These are phyloP conservation scores for Sebastes alutus DNA, from an alignment of 2,797 vertebrate genomes.

Conservation along the genomic window DNA sequence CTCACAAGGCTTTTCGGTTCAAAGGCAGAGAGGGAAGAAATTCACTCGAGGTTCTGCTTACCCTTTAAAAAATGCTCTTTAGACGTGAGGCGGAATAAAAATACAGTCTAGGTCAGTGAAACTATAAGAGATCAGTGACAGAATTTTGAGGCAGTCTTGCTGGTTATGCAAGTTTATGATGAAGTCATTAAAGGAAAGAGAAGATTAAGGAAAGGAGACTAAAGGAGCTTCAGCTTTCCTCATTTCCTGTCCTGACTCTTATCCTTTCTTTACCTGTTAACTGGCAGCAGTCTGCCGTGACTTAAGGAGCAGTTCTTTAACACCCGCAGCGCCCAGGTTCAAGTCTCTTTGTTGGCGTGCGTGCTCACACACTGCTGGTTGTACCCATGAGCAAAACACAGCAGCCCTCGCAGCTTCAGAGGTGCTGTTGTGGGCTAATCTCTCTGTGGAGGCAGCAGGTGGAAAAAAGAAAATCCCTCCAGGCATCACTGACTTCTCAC, in stretches of 20 bases:
- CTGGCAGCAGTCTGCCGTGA: slow-evolving; percentile 16
- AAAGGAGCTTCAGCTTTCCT: background rate
- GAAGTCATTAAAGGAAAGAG: slow-evolving; percentile 25
- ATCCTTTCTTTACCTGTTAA: background rate
- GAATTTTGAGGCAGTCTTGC: slow-evolving; percentile 25
- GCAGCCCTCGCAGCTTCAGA: slow-evolving; percentile 35
- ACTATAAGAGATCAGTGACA: slow-evolving; percentile 18
- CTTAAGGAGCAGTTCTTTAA: slow-evolving; percentile 13
- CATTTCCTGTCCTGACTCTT: slow-evolving; percentile 3
- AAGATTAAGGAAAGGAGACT: slow-evolving; percentile 20
- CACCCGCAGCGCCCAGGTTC: slow-evolving; percentile 35
- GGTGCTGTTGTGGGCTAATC: slow-evolving; percentile 50
- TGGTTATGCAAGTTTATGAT: slow-evolving; percentile 46
- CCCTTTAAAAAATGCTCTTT: slow-evolving; percentile 49
- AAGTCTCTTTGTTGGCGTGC: slow-evolving; percentile 28
- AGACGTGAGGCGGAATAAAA: slow-evolving; percentile 5
- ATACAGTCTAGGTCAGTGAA: slow-evolving; percentile 32
- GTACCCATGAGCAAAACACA: slow-evolving; percentile 49
- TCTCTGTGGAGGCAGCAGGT: slow-evolving; percentile 54
- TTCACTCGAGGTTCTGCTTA: slow-evolving; percentile 46
- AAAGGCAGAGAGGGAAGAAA: slow-evolving; percentile 36
- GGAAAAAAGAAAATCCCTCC: slow-evolving; percentile 53
- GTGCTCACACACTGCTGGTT: slow-evolving; percentile 16
- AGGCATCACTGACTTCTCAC: slow-evolving; percentile 46
- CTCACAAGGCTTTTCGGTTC: slow-evolving; percentile 31